These are phyloP conservation scores for Emydura subglobosa DNA, from an alignment of 2,113 vertebrate species.

Conservation along the genomic window DNA sequence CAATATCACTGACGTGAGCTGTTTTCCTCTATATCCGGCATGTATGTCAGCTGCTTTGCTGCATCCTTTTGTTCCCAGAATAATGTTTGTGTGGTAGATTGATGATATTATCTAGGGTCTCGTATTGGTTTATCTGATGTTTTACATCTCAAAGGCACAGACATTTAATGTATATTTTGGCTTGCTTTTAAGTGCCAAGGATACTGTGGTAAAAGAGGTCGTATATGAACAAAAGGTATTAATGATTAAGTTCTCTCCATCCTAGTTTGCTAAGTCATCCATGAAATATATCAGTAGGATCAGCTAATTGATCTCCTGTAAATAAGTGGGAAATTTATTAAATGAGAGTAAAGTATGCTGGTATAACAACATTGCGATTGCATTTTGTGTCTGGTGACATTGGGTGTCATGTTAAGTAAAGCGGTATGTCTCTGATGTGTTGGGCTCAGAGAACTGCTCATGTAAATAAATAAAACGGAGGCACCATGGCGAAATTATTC, in stretches of 20 bases:
- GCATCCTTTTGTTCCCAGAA: constrained; percentile 65
- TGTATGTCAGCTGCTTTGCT: constrained; percentile 59
- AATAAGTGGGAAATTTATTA: neutral
- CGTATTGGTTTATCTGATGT: neutral
- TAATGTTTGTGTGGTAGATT: neutral
- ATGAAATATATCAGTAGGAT: neutral
- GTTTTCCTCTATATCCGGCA: constrained; percentile 60
- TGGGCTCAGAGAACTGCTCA: neutral
- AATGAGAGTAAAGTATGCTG: neutral
- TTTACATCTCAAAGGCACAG: neutral
- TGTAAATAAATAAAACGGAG: neutral
- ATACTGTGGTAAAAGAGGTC: neutral
- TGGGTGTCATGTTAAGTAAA: neutral
- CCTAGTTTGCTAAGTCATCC: neutral
- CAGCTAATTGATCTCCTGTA: neutral
- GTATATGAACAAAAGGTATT: neutral
- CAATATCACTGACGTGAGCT: constrained; percentile 68
- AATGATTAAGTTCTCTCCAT: neutral
- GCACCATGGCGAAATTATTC: neutral
- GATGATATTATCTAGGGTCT: neutral
- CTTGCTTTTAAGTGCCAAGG: neutral
- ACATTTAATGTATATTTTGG: accelerated
- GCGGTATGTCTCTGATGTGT: neutral
- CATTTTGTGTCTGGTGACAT: neutral
- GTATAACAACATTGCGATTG: neutral